phyloP scores from a whole-genome alignment of 2,888 invertebrate genomes.

The Mesochorus sp. region DNA sequence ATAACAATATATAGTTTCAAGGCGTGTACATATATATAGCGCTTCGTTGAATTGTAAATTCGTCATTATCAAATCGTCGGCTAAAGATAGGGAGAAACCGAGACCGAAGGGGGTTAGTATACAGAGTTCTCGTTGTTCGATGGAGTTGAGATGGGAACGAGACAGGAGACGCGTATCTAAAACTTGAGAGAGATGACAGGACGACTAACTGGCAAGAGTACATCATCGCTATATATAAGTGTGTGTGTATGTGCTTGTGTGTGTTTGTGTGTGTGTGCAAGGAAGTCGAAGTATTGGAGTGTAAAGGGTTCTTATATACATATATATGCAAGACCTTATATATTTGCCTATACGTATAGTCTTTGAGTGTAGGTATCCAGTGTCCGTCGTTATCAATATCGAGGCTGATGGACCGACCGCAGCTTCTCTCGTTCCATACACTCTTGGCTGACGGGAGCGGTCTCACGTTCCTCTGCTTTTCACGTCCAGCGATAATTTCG shows the following conservation, averaged over 20 bases:
- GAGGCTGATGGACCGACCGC: constrained; percentile 32
- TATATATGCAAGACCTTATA: not conserved
- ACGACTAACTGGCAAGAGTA: constrained; percentile 44
- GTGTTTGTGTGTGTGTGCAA: too few species aligned
- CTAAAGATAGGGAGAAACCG: constrained; percentile 7
- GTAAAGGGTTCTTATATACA: constrained; percentile 4
- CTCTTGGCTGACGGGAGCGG: constrained; percentile 8
- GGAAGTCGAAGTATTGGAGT: too few species aligned
- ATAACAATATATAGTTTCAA: constrained; percentile 62
- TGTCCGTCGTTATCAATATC: constrained; percentile 56
- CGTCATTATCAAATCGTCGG: constrained; percentile 59
- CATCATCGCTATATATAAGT: too few species aligned
- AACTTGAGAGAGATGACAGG: not conserved
- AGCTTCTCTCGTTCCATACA: constrained; percentile 16
- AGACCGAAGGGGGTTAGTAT: not conserved
- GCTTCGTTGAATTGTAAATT: constrained; percentile 66
- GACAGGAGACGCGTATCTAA: constrained; percentile 16
- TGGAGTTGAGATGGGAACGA: constrained; percentile 7
- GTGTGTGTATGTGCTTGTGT: too few species aligned
- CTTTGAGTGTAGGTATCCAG: constrained; percentile 38
- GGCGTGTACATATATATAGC: constrained; percentile 39
- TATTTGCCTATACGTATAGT: constrained; percentile 1
- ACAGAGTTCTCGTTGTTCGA: constrained; percentile 11
- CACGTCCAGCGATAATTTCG: constrained; percentile 31
- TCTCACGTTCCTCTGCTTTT: constrained; percentile 29